A percentile compares a stretch with the other conserved stretches of the same genome.
phyloP scores from a whole-genome alignment of 2,797 vertebrate genomes.

The Pangasius mekongensis region DNA sequence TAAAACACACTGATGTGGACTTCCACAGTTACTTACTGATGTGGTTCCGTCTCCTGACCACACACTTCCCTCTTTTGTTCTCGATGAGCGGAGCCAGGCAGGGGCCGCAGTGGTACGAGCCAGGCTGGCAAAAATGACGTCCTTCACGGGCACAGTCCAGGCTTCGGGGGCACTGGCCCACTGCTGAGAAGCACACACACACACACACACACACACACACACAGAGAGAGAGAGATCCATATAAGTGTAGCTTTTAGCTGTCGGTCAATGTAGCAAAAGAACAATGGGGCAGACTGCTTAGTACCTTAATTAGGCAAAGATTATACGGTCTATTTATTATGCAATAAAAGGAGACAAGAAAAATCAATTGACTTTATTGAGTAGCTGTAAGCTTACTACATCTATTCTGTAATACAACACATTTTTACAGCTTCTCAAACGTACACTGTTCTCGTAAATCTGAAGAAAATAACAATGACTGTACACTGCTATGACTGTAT shows the following conservation, averaged over 20 bases:
- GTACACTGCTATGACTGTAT: conserved; percentile 10
- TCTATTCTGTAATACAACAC: background rate
- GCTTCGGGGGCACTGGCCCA: conserved; percentile 79
- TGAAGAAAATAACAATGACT: conserved; percentile 13
- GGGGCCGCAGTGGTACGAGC: conserved; percentile 79
- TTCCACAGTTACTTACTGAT: conserved; percentile 45
- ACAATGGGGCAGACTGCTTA: background rate
- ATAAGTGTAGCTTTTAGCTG: conserved; percentile 1
- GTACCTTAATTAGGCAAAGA: background rate
- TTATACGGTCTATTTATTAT: conserved; percentile 20
- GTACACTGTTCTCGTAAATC: conserved; percentile 5
- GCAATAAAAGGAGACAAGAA: conserved; percentile 21
- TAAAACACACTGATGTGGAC: background rate
- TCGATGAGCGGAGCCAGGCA: conserved; percentile 82
- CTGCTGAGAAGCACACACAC: conserved; percentile 33
- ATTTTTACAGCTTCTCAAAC: conserved; percentile 4
- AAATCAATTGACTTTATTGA: conserved; percentile 32
- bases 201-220: no score
- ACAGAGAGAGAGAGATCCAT: background rate
- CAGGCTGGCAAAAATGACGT: conserved; percentile 78
- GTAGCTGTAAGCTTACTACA: background rate
- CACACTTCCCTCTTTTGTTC: conserved; percentile 73
- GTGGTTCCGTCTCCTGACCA: conserved; percentile 66
- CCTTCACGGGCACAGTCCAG: conserved; percentile 84
- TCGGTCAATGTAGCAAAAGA: conserved; percentile 8